Conservation (phyloP, 2,113 vertebrate genomes). For the Sitta europaea region DNA sequence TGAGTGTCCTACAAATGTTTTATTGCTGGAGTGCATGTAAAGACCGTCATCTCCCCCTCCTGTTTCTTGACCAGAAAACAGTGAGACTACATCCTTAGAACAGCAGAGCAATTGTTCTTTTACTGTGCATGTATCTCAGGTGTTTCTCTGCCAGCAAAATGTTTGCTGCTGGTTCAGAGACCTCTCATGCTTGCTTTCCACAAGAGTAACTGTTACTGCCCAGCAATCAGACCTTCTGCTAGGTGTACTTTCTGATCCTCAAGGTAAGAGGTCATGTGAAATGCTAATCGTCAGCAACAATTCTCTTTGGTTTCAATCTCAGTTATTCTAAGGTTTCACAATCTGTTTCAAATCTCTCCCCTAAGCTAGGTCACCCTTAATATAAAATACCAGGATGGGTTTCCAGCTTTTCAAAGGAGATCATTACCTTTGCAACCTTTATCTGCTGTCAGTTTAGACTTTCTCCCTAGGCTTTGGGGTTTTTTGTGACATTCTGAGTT, state of each 20-base stretch:
- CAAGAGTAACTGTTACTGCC: not conserved
- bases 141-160: not conserved
- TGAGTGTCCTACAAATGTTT: not conserved
- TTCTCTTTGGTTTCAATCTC: not conserved
- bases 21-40: not conserved
- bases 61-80: not conserved
- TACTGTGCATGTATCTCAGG: not conserved
- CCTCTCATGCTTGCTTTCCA: not conserved
- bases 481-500: not conserved
- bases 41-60: not conserved
- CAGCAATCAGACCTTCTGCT: not conserved
- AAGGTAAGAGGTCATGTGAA: not conserved
- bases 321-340: not conserved
- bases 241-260: not conserved
- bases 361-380: not conserved
- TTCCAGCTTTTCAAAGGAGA: not conserved
- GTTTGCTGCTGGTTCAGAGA: not conserved
- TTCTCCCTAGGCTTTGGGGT: not conserved
- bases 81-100: not conserved
- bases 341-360: not conserved
- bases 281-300: not conserved
- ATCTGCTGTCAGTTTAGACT: not conserved
- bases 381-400: not conserved
- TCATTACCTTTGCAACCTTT: not conserved
- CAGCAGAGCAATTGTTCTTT: not conserved